Conservation (phyloP, 2,888 invertebrate species). For the Nesidiocoris tenuis region DNA sequence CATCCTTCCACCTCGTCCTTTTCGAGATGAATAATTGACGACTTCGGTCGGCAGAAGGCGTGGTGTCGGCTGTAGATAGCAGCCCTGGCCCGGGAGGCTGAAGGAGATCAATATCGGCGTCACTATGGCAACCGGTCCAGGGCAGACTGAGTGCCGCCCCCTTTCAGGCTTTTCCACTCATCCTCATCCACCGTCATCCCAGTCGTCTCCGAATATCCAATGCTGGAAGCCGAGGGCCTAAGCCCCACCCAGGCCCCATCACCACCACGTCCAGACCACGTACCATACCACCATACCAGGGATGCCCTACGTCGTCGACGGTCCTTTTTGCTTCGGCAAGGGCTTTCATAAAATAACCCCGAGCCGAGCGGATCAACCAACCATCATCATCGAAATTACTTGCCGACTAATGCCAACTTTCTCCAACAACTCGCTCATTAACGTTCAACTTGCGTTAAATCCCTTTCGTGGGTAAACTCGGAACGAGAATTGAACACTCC, state of each 20-base stretch:
- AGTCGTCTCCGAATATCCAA: slow-evolving; percentile 24
- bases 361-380: slow-evolving; percentile 29
- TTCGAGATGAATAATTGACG: slow-evolving; percentile 40
- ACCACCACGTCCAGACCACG: background rate
- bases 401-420: slow-evolving; percentile 24
- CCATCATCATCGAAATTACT: slow-evolving; percentile 34
- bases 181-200: background rate
- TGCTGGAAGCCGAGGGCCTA: slow-evolving; percentile 19
- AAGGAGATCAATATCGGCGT: slow-evolving; percentile 57
- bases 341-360: slow-evolving; percentile 37
- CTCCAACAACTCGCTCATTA: slow-evolving; percentile 27
- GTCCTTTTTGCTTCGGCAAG: slow-evolving; percentile 25
- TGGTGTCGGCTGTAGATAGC: background rate
- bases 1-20: slow-evolving; percentile 4
- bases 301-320: background rate
- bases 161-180: slow-evolving; percentile 35
- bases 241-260: background rate
- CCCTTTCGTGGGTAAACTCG: slow-evolving; percentile 8
- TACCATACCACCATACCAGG: background rate
- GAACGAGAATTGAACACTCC: slow-evolving; percentile 9
- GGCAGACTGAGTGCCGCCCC: slow-evolving; percentile 61
- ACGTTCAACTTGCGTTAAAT: slow-evolving; percentile 30
- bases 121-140: slow-evolving; percentile 58
- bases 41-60: slow-evolving; percentile 31
- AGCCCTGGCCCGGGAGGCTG: slow-evolving; percentile 10